These are phyloP conservation scores for Drosophila infuscata DNA, from an alignment of 2,888 invertebrate genomes.

Conservation along the genomic window DNA sequence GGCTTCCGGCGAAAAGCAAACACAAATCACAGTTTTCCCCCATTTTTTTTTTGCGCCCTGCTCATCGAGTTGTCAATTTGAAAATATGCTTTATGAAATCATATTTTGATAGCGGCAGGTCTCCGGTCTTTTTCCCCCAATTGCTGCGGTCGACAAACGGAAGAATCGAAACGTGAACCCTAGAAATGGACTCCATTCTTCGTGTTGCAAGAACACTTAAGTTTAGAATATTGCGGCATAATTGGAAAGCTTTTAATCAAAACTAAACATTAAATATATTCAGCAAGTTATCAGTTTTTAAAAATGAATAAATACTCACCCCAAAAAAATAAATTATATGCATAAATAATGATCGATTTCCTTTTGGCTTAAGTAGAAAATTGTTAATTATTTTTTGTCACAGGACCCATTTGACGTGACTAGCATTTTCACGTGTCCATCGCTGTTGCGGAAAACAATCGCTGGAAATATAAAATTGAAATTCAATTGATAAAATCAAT, in stretches of 20 bases:
- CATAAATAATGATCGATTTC: not conserved
- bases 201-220: not conserved
- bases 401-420: not conserved
- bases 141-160: slow-evolving; percentile 11
- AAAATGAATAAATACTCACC: not conserved
- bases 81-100: slow-evolving; percentile 43
- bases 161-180: not conserved
- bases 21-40: slow-evolving; percentile 54
- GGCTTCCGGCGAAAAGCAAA: slow-evolving; percentile 66
- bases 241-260: not conserved
- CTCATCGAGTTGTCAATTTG: slow-evolving; percentile 51
- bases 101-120: slow-evolving; percentile 42
- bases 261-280: not conserved
- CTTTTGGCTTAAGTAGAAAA: not conserved
- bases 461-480: slow-evolving; percentile 20
- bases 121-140: not conserved
- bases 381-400: not conserved
- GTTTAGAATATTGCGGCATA: not conserved
- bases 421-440: slow-evolving; percentile 12
- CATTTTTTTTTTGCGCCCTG: not conserved
- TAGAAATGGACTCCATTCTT: not conserved
- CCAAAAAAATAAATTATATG: not conserved
- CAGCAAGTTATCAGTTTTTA: not conserved
- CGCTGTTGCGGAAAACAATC: slow-evolving; percentile 9
- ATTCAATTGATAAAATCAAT: slow-evolving; percentile 53